A percentile compares a stretch with the other conserved stretches of the same genome.
phyloP scores from a whole-genome alignment of 2,888 invertebrate species.

The Bursaphelenchus okinawaensis region DNA sequence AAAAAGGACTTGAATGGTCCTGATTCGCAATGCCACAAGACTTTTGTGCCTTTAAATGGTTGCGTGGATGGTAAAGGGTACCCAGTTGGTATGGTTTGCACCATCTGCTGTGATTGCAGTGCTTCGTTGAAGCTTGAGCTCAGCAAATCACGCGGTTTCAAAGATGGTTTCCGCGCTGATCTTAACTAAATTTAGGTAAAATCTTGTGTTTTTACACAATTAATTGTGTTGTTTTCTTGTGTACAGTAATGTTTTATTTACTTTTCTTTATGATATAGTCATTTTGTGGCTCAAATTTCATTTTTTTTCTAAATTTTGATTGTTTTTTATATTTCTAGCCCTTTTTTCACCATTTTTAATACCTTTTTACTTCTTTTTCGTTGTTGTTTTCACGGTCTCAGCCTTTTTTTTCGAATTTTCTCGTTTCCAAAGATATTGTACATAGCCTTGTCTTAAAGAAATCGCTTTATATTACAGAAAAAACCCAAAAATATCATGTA shows the following conservation, averaged over 20 bases:
- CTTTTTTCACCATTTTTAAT: background rate
- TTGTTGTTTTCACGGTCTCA: conserved; percentile 2
- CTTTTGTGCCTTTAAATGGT: conserved; percentile 47
- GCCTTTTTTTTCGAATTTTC: background rate
- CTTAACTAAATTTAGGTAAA: background rate
- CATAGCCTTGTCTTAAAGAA: no score
- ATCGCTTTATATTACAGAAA: no score
- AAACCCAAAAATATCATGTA: background rate
- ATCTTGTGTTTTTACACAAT: no score
- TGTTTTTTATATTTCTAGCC: no score
- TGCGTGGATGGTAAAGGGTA: conserved; percentile 43
- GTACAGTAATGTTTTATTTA: no score
- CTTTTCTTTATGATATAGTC: no score
- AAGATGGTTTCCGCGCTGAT: conserved; percentile 19
- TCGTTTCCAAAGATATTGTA: conserved; percentile 3
- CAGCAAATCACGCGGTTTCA: conserved; percentile 44
- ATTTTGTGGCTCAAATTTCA: no score
- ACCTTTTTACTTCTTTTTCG: conserved; percentile 1
- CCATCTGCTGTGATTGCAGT: conserved; percentile 50
- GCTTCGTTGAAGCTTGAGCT: conserved; percentile 40
- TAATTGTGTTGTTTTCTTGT: no score
- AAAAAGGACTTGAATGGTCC: conserved; percentile 3
- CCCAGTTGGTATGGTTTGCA: conserved; percentile 52
- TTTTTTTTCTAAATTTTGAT: no score
- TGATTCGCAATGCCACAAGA: conserved; percentile 38